Conservation (phyloP, 2,888 invertebrate species). For the Leptinotarsa haldemani region DNA sequence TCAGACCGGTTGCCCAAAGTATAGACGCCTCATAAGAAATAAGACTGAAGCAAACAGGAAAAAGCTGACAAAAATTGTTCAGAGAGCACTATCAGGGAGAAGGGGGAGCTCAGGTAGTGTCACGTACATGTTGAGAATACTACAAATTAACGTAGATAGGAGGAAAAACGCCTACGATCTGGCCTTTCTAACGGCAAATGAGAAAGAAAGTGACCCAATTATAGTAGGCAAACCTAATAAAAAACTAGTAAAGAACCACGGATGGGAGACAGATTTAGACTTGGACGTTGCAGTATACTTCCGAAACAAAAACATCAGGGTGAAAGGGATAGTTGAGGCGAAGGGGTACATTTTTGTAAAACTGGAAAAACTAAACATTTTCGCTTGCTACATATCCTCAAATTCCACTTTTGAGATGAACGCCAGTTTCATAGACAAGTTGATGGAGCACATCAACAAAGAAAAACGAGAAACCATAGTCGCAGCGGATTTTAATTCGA, state of each 20-base stretch:
- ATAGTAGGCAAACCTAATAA: slow-evolving; percentile 34
- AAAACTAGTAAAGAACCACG: background rate
- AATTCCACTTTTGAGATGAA: slow-evolving; percentile 9
- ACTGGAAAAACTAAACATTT: no score
- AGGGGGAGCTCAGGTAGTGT: no score
- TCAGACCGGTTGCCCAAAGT: background rate
- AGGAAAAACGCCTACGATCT: slow-evolving; percentile 34
- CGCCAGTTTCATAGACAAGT: slow-evolving; percentile 16
- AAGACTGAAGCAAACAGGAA: background rate
- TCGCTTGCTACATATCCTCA: slow-evolving; percentile 22
- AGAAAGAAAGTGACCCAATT: slow-evolving; percentile 28
- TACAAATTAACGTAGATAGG: slow-evolving; percentile 25
- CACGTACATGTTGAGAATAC: background rate
- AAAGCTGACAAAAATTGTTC: background rate
- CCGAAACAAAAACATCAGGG: slow-evolving; percentile 27
- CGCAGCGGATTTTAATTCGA: slow-evolving; percentile 31
- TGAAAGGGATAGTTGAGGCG: background rate
- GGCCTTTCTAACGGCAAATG: slow-evolving; percentile 14
- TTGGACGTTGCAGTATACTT: slow-evolving; percentile 25
- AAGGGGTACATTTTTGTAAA: slow-evolving; percentile 14
- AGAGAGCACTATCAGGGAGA: background rate
- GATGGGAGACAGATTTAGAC: slow-evolving; percentile 26
- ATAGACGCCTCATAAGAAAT: background rate
- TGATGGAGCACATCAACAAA: background rate
- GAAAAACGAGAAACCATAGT: background rate